Evolutionary conservation across 2,797 vertebrate genomes (phyloP).

Genomic region (Anisognathus igniventris): DNA sequence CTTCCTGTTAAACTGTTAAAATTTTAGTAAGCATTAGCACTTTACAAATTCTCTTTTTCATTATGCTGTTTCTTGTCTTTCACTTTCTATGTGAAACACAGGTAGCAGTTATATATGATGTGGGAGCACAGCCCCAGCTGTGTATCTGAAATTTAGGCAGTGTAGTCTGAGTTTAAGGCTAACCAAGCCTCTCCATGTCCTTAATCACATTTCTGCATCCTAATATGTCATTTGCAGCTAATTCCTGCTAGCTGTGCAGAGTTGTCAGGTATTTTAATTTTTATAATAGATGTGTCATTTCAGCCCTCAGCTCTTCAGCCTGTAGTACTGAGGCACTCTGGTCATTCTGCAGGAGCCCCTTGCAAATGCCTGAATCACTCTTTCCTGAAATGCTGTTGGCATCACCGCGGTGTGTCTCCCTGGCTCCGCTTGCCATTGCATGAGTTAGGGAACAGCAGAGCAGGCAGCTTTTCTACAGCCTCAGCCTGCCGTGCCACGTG

Average conservation of each 20-base stretch:
- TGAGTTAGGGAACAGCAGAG: rapidly evolving
- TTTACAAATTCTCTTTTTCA: not conserved
- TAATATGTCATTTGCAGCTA: not conserved
- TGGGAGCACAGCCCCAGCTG: not conserved
- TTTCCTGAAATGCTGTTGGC: not conserved
- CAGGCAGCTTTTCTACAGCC: not conserved
- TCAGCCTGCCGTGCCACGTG: rapidly evolving
- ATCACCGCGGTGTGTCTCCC: rapidly evolving
- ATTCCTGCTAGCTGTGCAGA: not conserved
- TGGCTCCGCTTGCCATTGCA: rapidly evolving
- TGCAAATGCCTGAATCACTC: not conserved
- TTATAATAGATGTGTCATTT: not conserved
- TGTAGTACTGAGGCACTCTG: not conserved
- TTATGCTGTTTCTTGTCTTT: not conserved
- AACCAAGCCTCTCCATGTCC: not conserved
- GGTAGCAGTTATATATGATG: not conserved
- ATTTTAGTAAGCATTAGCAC: not conserved
- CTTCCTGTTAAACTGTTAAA: not conserved
- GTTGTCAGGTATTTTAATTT: not conserved
- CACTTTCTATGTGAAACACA: rapidly evolving
- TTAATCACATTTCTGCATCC: not conserved
- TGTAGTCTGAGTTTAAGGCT: not conserved
- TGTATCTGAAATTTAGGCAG: not conserved
- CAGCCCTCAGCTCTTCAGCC: not conserved
- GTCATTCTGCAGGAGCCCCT: not conserved